Base-by-base conservation (phyloP, 2,797 vertebrate genomes). In the Cuniculus paca region DNA sequence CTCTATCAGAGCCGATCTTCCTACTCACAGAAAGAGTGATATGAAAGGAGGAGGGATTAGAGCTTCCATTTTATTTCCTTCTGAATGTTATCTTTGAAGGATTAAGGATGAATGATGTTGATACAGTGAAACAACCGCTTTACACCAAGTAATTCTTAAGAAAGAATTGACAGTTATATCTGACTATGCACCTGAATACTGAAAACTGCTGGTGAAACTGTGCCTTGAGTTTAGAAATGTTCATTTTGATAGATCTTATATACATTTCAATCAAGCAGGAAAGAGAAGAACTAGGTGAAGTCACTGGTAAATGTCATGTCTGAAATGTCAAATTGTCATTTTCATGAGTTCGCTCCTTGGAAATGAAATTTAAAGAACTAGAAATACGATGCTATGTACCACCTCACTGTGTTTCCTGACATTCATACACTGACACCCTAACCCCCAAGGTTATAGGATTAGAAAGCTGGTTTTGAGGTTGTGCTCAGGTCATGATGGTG, bases 1-100 rank as follows among this genome's bases (percentile, higher is more conserved):
- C 74, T 56, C 94, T 96, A 95, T 97, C 96, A 93, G 94, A 91
- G 86, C 84, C 79, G 91, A 95, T 97, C 87, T 95, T 14, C 54
- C 3, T 70, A 61, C 83, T 91, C 65, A 50, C 65, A 75, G 52
- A 86, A 90, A 81, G 48, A 88, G n/a, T 12, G 8, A 87, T 36
- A 82, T 34, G 56, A 95, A 96, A 97, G 86, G 86, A 94, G 70
- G 75, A 87, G 26, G 2, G 72, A 92, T 97, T 95, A 93, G 65
- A 56, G 63, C 63, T 79, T 75, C n/a, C 20, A 31, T 94, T 95
- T 97, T 95, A 90, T 95, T 96, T 94, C 36, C 34, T 93, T 94
- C 39, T 68, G 81, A 90, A 24, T 88, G 95, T 94, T 98, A 93
- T 94, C 93, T 96, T 87, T 60, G n/a, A 65, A 75, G 90, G 88